Percentiles rank a stretch among this genome's conserved stretches.
phyloP scores from a whole-genome alignment of 2,797 vertebrate species.

The Craterocephalus amniculus region DNA sequence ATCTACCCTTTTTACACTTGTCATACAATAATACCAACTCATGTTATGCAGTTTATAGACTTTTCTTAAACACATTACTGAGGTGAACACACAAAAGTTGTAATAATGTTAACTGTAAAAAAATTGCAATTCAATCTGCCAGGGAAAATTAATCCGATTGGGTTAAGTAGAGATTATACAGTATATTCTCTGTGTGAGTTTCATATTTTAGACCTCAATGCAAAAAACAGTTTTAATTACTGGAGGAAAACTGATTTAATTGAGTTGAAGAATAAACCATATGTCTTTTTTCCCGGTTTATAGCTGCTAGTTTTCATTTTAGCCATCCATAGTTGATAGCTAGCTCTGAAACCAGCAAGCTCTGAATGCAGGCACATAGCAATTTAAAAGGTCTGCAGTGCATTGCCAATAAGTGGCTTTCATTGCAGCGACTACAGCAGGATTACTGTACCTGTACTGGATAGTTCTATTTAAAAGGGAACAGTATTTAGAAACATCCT shows the following conservation, averaged over 20 bases:
- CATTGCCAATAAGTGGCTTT: neutral
- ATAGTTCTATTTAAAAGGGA: neutral
- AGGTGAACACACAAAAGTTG: neutral
- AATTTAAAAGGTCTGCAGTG: neutral
- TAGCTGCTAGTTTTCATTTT: neutral
- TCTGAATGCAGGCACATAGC: neutral
- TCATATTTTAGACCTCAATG: slow-evolving; percentile 3
- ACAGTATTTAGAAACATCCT: neutral
- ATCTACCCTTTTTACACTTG: slow-evolving; percentile 10
- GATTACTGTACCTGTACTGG: neutral
- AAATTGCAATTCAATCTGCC: neutral
- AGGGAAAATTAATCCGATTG: slow-evolving; percentile 4
- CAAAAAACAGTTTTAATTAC: neutral
- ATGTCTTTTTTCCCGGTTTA: too few relatives aligned
- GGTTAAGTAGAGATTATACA: neutral
- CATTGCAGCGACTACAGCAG: neutral
- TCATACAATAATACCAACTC: slow-evolving; percentile 21
- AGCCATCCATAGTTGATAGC: neutral
- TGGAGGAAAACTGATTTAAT: too few relatives aligned
- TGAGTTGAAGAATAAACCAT: too few relatives aligned
- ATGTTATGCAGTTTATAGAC: neutral
- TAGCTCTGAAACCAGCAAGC: neutral
- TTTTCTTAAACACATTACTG: neutral
- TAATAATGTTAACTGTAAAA: neutral
- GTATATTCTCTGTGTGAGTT: neutral